These are phyloP conservation scores for Amazona vittata DNA, from an alignment of 2,113 vertebrate genomes.

Conservation along the genomic window DNA sequence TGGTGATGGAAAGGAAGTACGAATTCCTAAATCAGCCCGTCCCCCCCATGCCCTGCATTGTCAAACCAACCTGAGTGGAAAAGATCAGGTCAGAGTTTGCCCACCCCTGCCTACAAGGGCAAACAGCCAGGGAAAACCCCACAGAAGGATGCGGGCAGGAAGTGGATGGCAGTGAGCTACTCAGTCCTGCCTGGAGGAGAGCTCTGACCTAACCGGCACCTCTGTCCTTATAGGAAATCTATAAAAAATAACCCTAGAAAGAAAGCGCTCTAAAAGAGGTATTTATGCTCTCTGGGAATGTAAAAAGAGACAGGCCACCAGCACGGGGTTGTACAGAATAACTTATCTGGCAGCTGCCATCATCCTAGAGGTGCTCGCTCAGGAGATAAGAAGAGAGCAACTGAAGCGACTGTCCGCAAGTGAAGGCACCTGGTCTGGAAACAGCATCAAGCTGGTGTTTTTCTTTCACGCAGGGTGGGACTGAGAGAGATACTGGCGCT, in stretches of 20 bases:
- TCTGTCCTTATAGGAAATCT: neutral
- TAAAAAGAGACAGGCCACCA: constrained; percentile 5
- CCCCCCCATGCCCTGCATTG: neutral
- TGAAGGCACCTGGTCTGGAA: constrained; percentile 62
- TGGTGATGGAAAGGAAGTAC: neutral
- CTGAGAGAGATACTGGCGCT: neutral
- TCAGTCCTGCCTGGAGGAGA: neutral
- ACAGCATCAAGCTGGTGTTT: constrained; percentile 42
- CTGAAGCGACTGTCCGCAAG: neutral
- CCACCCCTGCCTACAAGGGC: neutral
- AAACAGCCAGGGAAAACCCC: neutral
- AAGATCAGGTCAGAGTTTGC: neutral
- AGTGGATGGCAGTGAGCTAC: neutral
- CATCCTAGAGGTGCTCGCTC: neutral
- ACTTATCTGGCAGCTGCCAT: constrained; percentile 17
- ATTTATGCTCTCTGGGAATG: constrained; percentile 39
- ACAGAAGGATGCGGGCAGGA: neutral
- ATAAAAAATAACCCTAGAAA: constrained; percentile 7
- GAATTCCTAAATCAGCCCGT: neutral
- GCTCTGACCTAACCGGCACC: neutral
- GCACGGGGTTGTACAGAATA: neutral
- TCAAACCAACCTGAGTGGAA: neutral
- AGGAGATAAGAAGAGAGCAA: constrained; percentile 1
- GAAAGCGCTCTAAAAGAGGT: constrained; percentile 21
- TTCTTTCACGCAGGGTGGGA: neutral